phyloP scores from a whole-genome alignment of 2,797 vertebrate genomes.

The Sphenopsis melanotis region DNA sequence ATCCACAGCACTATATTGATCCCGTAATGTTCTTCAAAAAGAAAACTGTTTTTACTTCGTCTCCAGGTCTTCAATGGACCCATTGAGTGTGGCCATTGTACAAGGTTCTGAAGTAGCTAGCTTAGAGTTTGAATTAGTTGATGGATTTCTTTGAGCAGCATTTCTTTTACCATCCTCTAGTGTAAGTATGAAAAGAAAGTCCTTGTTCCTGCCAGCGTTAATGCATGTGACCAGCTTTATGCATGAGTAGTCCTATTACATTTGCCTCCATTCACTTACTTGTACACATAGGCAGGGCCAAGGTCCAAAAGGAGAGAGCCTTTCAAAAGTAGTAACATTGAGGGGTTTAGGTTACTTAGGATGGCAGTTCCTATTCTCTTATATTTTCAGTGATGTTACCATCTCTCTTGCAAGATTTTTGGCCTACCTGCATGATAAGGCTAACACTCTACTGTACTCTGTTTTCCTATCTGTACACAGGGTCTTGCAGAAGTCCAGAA shows the following conservation, averaged over 20 bases:
- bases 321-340: constrained; percentile 30
- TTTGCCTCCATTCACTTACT: constrained; percentile 52
- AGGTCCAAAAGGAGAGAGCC: constrained; percentile 46
- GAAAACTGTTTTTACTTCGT: constrained; percentile 36
- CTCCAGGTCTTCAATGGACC: constrained; percentile 40
- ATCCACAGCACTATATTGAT: constrained; percentile 36
- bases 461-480: not conserved
- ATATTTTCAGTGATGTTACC: not conserved
- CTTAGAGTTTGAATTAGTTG: constrained; percentile 58
- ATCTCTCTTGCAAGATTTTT: not conserved
- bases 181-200: constrained; percentile 63
- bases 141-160: constrained; percentile 50
- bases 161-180: constrained; percentile 60
- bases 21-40: constrained; percentile 31
- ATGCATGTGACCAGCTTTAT: constrained; percentile 64
- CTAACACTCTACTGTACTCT: not conserved
- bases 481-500: not conserved
- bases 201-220: constrained; percentile 55
- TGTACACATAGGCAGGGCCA: constrained; percentile 34
- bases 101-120: constrained; percentile 54
- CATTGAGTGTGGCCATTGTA: constrained; percentile 50
- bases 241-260: constrained; percentile 58
- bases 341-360: constrained; percentile 15
- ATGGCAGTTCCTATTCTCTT: not conserved
- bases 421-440: not conserved